These are phyloP conservation scores for Drosophila setifemur DNA, from an alignment of 1,140 invertebrate species.

Conservation along the genomic window DNA sequence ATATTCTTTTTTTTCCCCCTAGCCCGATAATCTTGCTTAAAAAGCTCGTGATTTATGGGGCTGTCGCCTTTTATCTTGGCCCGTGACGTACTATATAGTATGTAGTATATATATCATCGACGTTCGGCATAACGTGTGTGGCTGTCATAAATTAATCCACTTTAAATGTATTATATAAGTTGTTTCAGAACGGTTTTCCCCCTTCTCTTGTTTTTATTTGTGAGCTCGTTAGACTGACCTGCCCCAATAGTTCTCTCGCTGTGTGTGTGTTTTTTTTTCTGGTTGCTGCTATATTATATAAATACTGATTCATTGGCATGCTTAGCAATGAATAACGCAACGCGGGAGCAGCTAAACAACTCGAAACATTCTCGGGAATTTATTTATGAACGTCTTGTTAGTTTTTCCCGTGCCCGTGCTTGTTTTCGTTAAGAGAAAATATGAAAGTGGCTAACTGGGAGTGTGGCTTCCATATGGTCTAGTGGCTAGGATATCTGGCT, in stretches of 20 bases:
- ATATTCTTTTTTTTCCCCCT: too few relatives aligned
- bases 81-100: too few relatives aligned
- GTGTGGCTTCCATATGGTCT: constrained; percentile 87
- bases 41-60: constrained; percentile 33
- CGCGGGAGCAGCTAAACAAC: constrained; percentile 19
- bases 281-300: constrained; percentile 39
- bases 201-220: constrained; percentile 18
- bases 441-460: not conserved
- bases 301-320: constrained; percentile 72
- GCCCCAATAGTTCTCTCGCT: constrained; percentile 44
- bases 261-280: constrained; percentile 21
- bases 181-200: constrained; percentile 21
- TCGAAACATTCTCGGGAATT: constrained; percentile 23
- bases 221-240: constrained; percentile 51
- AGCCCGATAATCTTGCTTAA: constrained; percentile 19
- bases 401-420: not conserved
- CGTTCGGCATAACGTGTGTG: constrained; percentile 32
- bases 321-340: constrained; percentile 52
- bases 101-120: constrained; percentile 18
- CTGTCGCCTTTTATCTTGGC: constrained; percentile 37
- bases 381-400: constrained; percentile 23
- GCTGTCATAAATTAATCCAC: constrained; percentile 60
- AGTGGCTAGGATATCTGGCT: constrained; percentile 94
- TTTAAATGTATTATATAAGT: constrained; percentile 56
- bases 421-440: not conserved